A percentile compares a stretch with the other conserved stretches of the same genome.
Evolutionary conservation across 2,113 vertebrate species (phyloP).

Genomic region (Syngnathus scovelli): DNA sequence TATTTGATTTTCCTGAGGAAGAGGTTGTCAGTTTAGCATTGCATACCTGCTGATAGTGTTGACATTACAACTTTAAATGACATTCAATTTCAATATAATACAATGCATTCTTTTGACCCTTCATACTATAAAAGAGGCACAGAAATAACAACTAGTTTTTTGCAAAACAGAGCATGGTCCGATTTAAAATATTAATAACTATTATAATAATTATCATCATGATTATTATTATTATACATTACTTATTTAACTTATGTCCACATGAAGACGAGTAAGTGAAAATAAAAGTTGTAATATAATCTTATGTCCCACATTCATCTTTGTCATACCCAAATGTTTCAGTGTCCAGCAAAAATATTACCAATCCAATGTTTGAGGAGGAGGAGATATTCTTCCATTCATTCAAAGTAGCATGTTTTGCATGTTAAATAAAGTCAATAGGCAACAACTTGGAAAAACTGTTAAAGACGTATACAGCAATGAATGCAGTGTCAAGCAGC

Average conservation of each 20-base stretch:
- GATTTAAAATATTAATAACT: too few relatives aligned
- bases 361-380: not conserved
- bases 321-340: not conserved
- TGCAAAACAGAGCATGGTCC: too few relatives aligned
- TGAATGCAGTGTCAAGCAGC: not conserved
- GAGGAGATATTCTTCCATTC: not conserved
- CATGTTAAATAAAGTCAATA: not conserved
- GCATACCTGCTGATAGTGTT: not conserved
- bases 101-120: not conserved
- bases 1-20: not conserved
- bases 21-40: not conserved
- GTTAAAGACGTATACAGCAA: not conserved
- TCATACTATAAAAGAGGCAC: not conserved
- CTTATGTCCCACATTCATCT: not conserved
- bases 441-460: not conserved
- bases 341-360: not conserved
- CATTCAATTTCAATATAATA: not conserved
- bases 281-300: not conserved
- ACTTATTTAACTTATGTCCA: too few relatives aligned
- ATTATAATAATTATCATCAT: too few relatives aligned
- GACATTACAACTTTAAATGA: conserved; percentile 15
- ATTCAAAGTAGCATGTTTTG: not conserved
- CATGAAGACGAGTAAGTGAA: too few relatives aligned
- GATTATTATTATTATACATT: too few relatives aligned
- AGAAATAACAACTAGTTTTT: too few relatives aligned